phyloP scores from a whole-genome alignment of 2,888 invertebrate species.

The Papilio demoleus region DNA sequence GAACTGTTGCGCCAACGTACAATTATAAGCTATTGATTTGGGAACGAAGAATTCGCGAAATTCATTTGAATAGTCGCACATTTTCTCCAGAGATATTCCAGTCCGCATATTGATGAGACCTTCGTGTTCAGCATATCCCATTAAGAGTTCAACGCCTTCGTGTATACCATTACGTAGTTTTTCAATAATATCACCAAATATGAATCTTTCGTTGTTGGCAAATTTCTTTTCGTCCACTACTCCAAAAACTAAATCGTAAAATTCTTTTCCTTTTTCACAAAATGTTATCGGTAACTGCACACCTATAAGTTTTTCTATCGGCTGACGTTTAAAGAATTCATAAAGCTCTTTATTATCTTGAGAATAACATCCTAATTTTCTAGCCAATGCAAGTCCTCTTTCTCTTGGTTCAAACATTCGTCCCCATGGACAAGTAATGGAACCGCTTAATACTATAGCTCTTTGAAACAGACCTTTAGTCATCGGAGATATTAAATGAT shows the following conservation, averaged over 20 bases:
- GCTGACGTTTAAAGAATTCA: slow-evolving; percentile 49
- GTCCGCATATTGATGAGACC: slow-evolving; percentile 63
- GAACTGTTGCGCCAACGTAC: slow-evolving; percentile 46
- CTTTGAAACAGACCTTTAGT: slow-evolving; percentile 52
- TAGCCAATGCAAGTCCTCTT: slow-evolving; percentile 52
- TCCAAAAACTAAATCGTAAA: slow-evolving; percentile 42
- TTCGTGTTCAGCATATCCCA: slow-evolving; percentile 87
- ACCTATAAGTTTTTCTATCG: slow-evolving; percentile 45
- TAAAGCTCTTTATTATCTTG: slow-evolving; percentile 48
- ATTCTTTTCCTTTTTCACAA: slow-evolving; percentile 40
- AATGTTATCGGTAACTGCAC: slow-evolving; percentile 43
- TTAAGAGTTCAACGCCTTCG: slow-evolving; percentile 84
- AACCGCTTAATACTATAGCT: slow-evolving; percentile 54
- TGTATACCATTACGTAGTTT: slow-evolving; percentile 72
- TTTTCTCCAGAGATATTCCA: slow-evolving; percentile 38
- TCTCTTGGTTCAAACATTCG: slow-evolving; percentile 72
- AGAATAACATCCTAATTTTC: slow-evolving; percentile 50
- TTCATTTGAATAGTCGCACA: slow-evolving; percentile 46
- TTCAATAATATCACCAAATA: slow-evolving; percentile 56
- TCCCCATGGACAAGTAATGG: slow-evolving; percentile 82
- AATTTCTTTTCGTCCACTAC: slow-evolving; percentile 56
- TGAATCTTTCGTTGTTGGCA: slow-evolving; percentile 56
- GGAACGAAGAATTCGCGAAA: slow-evolving; percentile 50
- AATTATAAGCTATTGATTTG: slow-evolving; percentile 44
- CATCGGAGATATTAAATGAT: slow-evolving; percentile 56